These are phyloP conservation scores for Drosophila peninsularis DNA, from an alignment of 2,888 invertebrate genomes.

Conservation along the genomic window DNA sequence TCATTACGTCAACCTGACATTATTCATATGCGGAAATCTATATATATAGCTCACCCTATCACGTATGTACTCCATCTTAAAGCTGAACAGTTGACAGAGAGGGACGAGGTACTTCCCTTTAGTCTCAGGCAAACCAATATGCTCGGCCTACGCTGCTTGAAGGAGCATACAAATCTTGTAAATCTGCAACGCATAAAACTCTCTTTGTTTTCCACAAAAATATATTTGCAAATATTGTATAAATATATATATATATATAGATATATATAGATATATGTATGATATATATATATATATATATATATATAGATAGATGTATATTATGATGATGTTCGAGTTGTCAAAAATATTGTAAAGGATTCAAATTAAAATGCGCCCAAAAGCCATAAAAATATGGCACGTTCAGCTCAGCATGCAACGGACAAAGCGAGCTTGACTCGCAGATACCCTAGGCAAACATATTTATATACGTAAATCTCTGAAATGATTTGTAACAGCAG, in stretches of 20 bases:
- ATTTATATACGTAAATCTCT: too few species aligned
- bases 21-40: background rate
- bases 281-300: background rate
- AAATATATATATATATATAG: background rate
- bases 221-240: background rate
- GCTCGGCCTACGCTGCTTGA: background rate
- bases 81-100: background rate
- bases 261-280: too few species aligned
- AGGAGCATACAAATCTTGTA: background rate
- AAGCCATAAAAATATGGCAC: conserved; percentile 23
- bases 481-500: background rate
- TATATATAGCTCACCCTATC: background rate
- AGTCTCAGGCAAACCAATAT: too few species aligned
- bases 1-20: too few species aligned
- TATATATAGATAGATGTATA: too few species aligned
- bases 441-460: too few species aligned
- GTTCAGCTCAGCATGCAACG: background rate
- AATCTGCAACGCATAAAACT: background rate
- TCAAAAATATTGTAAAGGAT: conserved; percentile 36
- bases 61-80: too few species aligned
- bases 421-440: background rate
- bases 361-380: conserved; percentile 55
- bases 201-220: background rate
- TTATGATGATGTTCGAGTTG: conserved; percentile 12
- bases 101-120: background rate